Evolutionary conservation across 2,888 invertebrate genomes (phyloP), one percentile per base, ranked within the genome.

Genomic region (Herminia tarsipennalis): DNA sequence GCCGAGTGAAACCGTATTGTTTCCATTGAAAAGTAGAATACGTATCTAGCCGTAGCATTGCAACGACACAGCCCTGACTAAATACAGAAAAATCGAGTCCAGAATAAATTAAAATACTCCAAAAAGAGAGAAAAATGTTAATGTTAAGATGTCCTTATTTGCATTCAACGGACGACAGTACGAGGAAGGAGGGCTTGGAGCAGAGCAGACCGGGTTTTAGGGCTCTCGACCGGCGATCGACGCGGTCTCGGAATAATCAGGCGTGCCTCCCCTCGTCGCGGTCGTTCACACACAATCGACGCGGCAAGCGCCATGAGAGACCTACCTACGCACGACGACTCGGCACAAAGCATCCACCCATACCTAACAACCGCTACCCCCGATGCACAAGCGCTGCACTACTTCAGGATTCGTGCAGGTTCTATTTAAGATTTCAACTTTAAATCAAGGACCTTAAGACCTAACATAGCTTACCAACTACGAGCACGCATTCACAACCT

Each of bases 211-310:
- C 74, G 78, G 73, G 81, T 81, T 84, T 85, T 84, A 83, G 86
- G 82, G 80, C 82, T 79, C 83, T 83, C 84, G 78, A 82, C 76
- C 80, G 76, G 71, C 78, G 83, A 86, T 83, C 85, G 78, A 79
- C 83, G 75, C 78, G 77, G 80, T 72, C 82, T 79, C 79, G 76
- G 85, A 77, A 88, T 89, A 90, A 90, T 89, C 89, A 84, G 76
- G 80, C 82, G 73, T 67, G 81, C 81, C 79, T 82, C 88, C 88
- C 89, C 84, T 84, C 80, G 79, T 57, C 77, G 80, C 86, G 88
- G 87, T 88, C 88, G 90, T 90, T 89, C 88, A 88, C 89, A 89
- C 88, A 88, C 84, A 86, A 85, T 83, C 83, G 84, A 82, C 81
- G 79, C 76, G 79, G 71, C 77, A 76, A 82, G 73, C 77, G 74